These are phyloP conservation scores for Myopa testacea DNA, from an alignment of 2,888 invertebrate genomes.

Conservation along the genomic window DNA sequence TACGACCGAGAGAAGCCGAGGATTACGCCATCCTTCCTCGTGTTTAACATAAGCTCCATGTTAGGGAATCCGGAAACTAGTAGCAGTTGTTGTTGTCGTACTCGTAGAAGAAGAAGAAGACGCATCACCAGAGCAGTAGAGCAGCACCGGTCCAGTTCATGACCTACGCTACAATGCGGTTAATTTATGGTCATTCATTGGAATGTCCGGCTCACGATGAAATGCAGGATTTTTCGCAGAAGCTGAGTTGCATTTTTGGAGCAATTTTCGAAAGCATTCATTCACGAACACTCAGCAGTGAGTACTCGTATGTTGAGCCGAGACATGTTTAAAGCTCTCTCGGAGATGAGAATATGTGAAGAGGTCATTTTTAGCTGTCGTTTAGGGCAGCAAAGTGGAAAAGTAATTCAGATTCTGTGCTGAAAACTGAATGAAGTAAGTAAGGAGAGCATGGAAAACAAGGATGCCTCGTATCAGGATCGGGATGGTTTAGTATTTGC, in stretches of 20 bases:
- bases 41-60: conserved; percentile 4
- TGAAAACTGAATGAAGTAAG: not conserved
- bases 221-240: not conserved
- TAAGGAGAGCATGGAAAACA: too few species aligned
- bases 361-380: not conserved
- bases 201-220: not conserved
- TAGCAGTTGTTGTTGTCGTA: conserved; percentile 11
- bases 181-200: conserved; percentile 17
- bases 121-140: not conserved
- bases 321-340: not conserved
- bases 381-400: not conserved
- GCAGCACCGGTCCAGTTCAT: conserved; percentile 25
- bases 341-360: not conserved
- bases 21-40: conserved; percentile 13
- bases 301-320: not conserved
- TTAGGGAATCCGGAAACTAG: not conserved
- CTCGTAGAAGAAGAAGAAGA: not conserved
- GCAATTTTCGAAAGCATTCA: not conserved
- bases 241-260: not conserved
- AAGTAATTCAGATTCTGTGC: not conserved
- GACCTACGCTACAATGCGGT: conserved; percentile 22
- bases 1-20: not conserved
- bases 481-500: too few species aligned
- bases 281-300: too few species aligned
- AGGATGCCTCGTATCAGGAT: too few species aligned